These are phyloP conservation scores for Lacanobia oleracea DNA, from an alignment of 2,888 invertebrate species.

Conservation along the genomic window DNA sequence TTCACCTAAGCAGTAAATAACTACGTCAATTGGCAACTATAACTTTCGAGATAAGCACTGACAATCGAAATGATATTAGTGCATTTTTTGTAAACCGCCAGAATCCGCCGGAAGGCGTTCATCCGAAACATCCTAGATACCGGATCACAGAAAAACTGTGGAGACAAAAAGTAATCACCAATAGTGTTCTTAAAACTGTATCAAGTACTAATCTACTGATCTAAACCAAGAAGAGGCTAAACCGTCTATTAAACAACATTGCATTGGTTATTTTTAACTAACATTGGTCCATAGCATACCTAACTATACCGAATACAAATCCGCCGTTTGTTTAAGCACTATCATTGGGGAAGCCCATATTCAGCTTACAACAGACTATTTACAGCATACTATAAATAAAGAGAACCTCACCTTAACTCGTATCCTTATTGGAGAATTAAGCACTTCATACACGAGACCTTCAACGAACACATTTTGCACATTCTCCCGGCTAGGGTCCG, in stretches of 20 bases:
- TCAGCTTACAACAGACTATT: background rate
- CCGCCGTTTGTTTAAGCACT: background rate
- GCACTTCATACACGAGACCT: constrained; percentile 93
- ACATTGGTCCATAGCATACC: background rate
- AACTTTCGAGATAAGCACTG: constrained; percentile 45
- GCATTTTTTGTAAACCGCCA: constrained; percentile 27
- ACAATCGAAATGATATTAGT: constrained; percentile 32
- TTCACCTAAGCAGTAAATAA: constrained; percentile 24
- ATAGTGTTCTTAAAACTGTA: constrained; percentile 12
- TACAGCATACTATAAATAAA: constrained; percentile 17
- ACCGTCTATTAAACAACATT: constrained; percentile 4
- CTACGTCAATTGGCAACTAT: constrained; percentile 23
- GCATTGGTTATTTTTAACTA: no score
- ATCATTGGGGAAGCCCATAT: constrained; percentile 37
- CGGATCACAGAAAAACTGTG: constrained; percentile 24
- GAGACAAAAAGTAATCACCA: constrained; percentile 20
- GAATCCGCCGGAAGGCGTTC: constrained; percentile 41
- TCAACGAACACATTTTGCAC: constrained; percentile 95
- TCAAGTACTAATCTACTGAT: constrained; percentile 9
- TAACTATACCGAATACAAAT: background rate
- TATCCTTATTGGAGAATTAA: constrained; percentile 87
- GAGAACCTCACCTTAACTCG: constrained; percentile 85
- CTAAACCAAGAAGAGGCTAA: background rate
- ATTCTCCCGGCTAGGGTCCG: constrained; percentile 89
- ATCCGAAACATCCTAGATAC: constrained; percentile 52